Conservation (phyloP, 2,888 invertebrate species). For the Drosophila atripex region DNA sequence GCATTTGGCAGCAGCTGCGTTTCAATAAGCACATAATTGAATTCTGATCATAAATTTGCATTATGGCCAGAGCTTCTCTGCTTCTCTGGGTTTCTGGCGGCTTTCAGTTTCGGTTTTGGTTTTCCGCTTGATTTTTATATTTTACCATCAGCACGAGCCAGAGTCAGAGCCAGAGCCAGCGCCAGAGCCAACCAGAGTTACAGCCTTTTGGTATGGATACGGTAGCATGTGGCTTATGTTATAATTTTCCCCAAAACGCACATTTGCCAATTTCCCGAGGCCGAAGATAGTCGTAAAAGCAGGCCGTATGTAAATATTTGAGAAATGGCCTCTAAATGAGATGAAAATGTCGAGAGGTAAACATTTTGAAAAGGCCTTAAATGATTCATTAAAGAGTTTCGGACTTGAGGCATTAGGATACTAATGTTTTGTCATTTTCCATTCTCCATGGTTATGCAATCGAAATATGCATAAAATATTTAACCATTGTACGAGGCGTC, state of each 20-base stretch:
- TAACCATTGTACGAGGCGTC: background rate
- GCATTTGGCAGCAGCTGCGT: constrained; percentile 69
- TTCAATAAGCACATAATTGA: constrained; percentile 80
- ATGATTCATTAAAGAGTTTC: background rate
- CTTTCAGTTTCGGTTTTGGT: constrained; percentile 61
- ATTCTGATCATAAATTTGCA: constrained; percentile 80
- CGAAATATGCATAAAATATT: constrained; percentile 7
- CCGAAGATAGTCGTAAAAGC: constrained; percentile 71
- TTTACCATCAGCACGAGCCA: constrained; percentile 34
- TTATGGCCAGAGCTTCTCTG: constrained; percentile 64
- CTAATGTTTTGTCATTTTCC: too few relatives aligned
- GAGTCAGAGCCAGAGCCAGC: constrained; percentile 5
- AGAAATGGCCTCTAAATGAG: constrained; percentile 29
- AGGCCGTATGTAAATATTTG: constrained; percentile 59
- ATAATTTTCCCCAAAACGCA: constrained; percentile 77
- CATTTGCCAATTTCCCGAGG: constrained; percentile 58
- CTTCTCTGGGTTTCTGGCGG: constrained; percentile 62
- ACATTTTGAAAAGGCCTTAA: background rate
- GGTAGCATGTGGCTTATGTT: constrained; percentile 71
- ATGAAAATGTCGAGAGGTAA: constrained; percentile 14
- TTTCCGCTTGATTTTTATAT: constrained; percentile 44
- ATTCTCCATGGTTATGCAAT: background rate
- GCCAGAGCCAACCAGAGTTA: constrained; percentile 3
- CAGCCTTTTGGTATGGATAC: background rate
- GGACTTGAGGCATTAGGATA: background rate